phyloP scores from a whole-genome alignment of 64 coral and sea anemone species.

The Pocillopora damicornis region DNA sequence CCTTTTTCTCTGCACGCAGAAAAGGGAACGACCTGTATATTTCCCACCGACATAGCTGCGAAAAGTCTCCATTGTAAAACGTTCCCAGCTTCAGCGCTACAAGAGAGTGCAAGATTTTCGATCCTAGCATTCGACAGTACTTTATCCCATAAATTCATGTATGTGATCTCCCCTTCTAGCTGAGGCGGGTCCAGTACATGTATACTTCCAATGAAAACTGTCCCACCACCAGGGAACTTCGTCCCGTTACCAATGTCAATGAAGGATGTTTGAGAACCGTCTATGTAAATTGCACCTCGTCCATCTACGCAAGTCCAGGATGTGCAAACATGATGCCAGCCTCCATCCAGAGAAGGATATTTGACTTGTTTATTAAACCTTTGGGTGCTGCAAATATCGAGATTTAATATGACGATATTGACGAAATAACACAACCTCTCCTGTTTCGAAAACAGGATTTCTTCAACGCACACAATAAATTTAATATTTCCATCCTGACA shows the following conservation, averaged over 20 bases:
- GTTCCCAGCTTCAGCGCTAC: constrained; percentile 17
- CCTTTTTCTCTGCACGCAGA: constrained; percentile 22
- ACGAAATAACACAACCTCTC: no score
- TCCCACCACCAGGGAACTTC: background rate
- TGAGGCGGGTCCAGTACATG: background rate
- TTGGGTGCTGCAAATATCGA: background rate
- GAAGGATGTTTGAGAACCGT: background rate
- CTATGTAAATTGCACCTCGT: background rate
- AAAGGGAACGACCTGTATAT: background rate
- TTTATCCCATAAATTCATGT: constrained; percentile 43
- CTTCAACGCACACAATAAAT: no score
- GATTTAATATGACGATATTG: no score
- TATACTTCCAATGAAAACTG: background rate
- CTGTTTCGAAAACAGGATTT: no score
- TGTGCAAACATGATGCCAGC: constrained; percentile 37
- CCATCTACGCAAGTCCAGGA: background rate
- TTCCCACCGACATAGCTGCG: background rate
- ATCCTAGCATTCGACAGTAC: background rate
- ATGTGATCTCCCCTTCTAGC: background rate
- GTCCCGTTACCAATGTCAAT: background rate
- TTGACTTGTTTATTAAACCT: background rate
- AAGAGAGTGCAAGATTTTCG: background rate
- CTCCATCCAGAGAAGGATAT: background rate
- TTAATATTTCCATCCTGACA: no score
- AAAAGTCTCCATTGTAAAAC: constrained; percentile 34